Evolutionary conservation across 1,140 invertebrate genomes (phyloP), one percentile per base, ranked within the genome.

Genomic region (Panulirus ornatus): DNA sequence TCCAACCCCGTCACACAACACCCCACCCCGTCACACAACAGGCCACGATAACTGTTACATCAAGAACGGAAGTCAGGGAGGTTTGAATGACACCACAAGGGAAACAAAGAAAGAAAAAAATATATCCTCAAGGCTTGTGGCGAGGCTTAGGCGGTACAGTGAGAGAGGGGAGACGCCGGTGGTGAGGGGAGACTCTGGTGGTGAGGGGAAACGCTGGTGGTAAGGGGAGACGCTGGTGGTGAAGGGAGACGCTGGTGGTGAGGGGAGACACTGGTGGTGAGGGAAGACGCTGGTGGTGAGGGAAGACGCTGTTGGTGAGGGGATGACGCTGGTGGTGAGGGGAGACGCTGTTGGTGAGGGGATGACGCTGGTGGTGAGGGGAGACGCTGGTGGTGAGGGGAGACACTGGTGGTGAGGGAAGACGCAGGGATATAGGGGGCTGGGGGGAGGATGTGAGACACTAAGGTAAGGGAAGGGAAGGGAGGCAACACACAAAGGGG

Each of bases 101-200:
- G 70, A 71, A 36, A 71, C 34, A 73, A 38, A 73, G 70, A 71
- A 36, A 71, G 63, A 70, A 30, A 70, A 30, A 70, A 22, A 58
- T 11, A 58, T 22, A 58, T 11, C 11, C 11, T 58, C 22, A 11
- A 22, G 11, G 51, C 22, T 11, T 11, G 11, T 58, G 51, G 11
- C 11, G 22, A 22, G 22, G 51, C 22, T 58, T 11, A 58, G 22
- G 63, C 6, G 63, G 34, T 22, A 70, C 6, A 22, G 63, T 27
- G 22, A 22, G 63, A 22, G 63, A 70, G 63, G 22, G 63, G 22
- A 70, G 22, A 70, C 22, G 22, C 6, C n/a, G 63, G 34, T 22
- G 22, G 70, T 38, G 22, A 22, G 51, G 22, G 22, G 51, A 22
- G 51, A 58, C 11, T 11, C 11, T 34, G 27, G 70, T 38, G 42